Conservation (phyloP, 2,888 invertebrate genomes). For the Erynnis tages region DNA sequence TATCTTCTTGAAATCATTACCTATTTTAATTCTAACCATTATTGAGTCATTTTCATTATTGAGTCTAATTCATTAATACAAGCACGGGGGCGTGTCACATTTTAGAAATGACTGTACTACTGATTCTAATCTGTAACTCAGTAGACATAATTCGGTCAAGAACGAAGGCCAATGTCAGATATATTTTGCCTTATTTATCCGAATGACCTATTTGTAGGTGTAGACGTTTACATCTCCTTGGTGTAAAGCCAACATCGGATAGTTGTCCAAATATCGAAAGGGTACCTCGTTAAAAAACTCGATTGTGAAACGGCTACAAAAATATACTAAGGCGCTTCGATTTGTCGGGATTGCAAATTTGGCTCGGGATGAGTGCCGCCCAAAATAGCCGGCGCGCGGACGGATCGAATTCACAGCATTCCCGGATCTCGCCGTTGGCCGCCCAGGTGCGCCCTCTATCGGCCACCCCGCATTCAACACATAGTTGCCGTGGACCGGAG, state of each 20-base stretch:
- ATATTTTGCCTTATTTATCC: conserved; percentile 49
- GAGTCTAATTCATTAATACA: neutral
- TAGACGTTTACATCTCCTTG: conserved; percentile 27
- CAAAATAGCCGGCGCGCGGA: conserved; percentile 66
- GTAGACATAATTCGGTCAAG: conserved; percentile 50
- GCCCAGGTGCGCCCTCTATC: conserved; percentile 45
- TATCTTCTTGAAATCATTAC: too few species aligned
- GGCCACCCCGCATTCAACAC: conserved; percentile 23
- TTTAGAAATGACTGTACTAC: conserved; percentile 9
- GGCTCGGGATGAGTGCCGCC: conserved; percentile 69
- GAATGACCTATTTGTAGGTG: conserved; percentile 33
- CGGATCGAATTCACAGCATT: conserved; percentile 78
- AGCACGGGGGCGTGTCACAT: conserved; percentile 12
- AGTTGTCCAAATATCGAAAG: conserved; percentile 31
- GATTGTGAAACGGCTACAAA: conserved; percentile 76
- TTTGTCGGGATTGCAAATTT: conserved; percentile 79
- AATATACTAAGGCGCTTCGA: conserved; percentile 73
- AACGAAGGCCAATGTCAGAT: conserved; percentile 71
- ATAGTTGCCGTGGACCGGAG: conserved; percentile 23
- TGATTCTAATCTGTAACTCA: conserved; percentile 13
- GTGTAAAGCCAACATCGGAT: conserved; percentile 29
- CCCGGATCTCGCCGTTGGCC: conserved; percentile 55
- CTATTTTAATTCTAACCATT: too few species aligned
- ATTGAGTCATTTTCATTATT: too few species aligned
- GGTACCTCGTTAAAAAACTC: conserved; percentile 42